Base-by-base conservation (phyloP, 2,888 invertebrate genomes). In the Acrobasis consociella region DNA sequence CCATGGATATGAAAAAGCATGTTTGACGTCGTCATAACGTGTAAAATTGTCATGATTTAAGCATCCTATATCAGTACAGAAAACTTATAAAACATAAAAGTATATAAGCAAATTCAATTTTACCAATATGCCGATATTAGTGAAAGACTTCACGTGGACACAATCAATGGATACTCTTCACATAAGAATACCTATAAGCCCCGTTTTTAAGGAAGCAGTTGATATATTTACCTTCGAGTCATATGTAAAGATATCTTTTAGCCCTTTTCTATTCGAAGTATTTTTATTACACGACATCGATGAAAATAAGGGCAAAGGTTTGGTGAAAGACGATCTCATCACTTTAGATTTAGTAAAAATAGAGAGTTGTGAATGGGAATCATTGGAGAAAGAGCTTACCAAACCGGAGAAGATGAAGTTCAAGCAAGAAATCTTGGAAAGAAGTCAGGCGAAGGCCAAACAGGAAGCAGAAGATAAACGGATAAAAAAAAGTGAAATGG, bases 101-200 rank as follows among this genome's bases (percentile, higher is more conserved):
- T 13, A 13, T 13, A 13, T 46, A 5, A 42, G 10, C 1, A 13
- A 13, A 46, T n/a, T 46, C n/a, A 11, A 13, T 11, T 46, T 13
- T 15, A 38, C 16, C 15, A 55, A 70, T 66, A 96, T 96, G 96
- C 95, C 96, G n/a, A 94, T 96, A 69, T 71, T 96, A 70, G 92
- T 97, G 1, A 96, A 95, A 87, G 95, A 97, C 87, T 96, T 93
- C 76, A 93, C 93, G 49, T 97, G 97, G 97, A 94, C 94, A 49
- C 96, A 97, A 90, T 95, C 95, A 1, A 86, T 91, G 13, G 89
- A 90, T 49, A 85, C 84, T 49, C 75, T 97, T 9, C 93, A 94
- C 65, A 93, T 97, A 62, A 93, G 93, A 69, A 93, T 97, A 38
- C 95, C 96, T 7, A 77, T 96, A 59, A 94, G 93, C 74, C 94